Evolutionary conservation across 2,888 invertebrate genomes (phyloP), one percentile per base, ranked within the genome.

Genomic region (Pammene aurita): DNA sequence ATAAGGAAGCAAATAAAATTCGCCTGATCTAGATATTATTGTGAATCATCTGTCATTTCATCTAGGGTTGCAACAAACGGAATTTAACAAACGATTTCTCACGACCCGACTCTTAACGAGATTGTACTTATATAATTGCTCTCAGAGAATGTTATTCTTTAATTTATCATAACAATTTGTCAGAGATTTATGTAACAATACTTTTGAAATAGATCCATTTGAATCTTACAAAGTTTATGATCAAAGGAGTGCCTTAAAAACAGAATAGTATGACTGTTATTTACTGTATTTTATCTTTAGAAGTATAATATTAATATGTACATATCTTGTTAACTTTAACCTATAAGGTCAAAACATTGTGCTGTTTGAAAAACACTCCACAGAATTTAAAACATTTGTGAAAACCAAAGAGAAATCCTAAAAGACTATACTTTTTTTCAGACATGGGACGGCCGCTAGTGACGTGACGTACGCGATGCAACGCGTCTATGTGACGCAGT

Each of bases 391-490:
- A 7, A 16, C 10, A 16, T 50, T 62, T 41, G 26, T 26, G 13
- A 62, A 61, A 62, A 41, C 50, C 62, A 62, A 35, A 50, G 41
- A 41, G 16, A 62, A 41, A 60, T 73, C 65, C 26, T 66, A 7
- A 13, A 11, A n/a, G n/a, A 9, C 13, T 74, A 26, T 4, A 26
- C 80, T 79, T 76, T 73, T 79, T 86, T 79, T 48, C 88, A 88
- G 89, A 79, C 76, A 82, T 74, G 82, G 79, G 73, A 75, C 76
- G 66, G 56, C 73, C 72, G 74, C 77, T 83, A 88, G 89, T 88
- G 89, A 87, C 85, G 89, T 85, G 83, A 86, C 79, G 76, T 77
- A 76, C 80, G 80, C 74, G 72, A 84, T 85, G 84, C 76, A 72
- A 69, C 75, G 86, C 88, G 87, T 86, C 87, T 74, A 69, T 72